phyloP scores from a whole-genome alignment of 2,797 vertebrate genomes.

The Poecilia wingei region DNA sequence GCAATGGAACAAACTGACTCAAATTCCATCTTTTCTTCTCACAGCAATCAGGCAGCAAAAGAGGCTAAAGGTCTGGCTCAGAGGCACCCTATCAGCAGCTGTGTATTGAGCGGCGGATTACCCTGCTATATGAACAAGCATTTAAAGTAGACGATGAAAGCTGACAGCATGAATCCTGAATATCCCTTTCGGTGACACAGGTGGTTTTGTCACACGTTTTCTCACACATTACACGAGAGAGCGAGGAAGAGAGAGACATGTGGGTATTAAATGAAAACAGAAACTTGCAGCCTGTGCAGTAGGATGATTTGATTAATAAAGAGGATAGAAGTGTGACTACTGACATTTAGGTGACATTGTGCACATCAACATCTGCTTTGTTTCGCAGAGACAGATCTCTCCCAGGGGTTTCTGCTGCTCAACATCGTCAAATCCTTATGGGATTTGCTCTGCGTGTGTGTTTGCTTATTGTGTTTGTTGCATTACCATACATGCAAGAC shows the following conservation, averaged over 20 bases:
- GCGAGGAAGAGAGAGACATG: neutral
- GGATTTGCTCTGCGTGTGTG: constrained; percentile 34
- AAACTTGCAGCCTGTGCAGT: constrained; percentile 2
- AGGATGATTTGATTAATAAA: constrained; percentile 41
- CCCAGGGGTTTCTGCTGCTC: constrained; percentile 60
- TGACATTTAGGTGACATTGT: constrained; percentile 63
- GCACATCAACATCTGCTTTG: constrained; percentile 71
- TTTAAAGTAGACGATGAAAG: constrained; percentile 49
- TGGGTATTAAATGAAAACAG: constrained; percentile 45
- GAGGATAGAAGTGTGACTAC: constrained; percentile 34
- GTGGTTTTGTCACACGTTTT: constrained; percentile 46
- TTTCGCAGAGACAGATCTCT: constrained; percentile 65
- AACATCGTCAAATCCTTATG: constrained; percentile 59
- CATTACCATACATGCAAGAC: constrained; percentile 31
- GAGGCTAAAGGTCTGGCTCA: constrained; percentile 54
- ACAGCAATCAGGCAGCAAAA: constrained; percentile 15
- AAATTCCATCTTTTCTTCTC: constrained; percentile 4
- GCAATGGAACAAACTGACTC: constrained; percentile 2
- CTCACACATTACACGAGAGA: constrained; percentile 29
- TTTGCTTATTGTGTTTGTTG: constrained; percentile 19
- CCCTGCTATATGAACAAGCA: constrained; percentile 15
- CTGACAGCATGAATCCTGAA: constrained; percentile 43
- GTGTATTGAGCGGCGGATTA: constrained; percentile 11
- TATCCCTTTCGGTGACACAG: constrained; percentile 40
- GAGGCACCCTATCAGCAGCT: constrained; percentile 38